Evolutionary conservation across 2,113 vertebrate genomes (phyloP).

Genomic region (Ammospiza caudacuta): DNA sequence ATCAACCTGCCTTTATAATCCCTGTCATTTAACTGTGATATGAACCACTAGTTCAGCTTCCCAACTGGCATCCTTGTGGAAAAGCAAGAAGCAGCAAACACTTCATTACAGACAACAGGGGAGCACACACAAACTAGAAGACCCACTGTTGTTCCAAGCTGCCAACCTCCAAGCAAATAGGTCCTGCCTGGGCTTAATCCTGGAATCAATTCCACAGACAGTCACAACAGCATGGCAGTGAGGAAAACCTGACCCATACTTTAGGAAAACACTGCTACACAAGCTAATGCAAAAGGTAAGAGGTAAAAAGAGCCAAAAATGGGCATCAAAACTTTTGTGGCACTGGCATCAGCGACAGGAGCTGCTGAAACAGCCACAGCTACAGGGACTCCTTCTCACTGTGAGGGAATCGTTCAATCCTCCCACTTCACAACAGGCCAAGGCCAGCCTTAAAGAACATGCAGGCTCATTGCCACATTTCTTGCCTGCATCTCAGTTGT

Average conservation of each 20-base stretch:
- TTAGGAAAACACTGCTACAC: background rate
- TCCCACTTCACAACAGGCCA: fast-evolving
- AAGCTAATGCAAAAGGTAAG: background rate
- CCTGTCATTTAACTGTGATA: fast-evolving
- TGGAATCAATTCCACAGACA: background rate
- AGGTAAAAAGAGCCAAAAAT: background rate
- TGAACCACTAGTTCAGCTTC: background rate
- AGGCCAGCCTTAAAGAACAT: background rate
- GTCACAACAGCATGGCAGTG: background rate
- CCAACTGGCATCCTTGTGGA: fast-evolving
- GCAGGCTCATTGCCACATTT: background rate
- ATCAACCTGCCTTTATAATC: fast-evolving
- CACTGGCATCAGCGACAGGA: background rate
- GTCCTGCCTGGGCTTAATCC: background rate
- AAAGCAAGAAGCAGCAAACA: background rate
- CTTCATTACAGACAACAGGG: background rate
- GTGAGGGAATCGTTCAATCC: background rate
- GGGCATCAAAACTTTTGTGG: background rate
- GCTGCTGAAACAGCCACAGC: background rate
- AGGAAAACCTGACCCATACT: background rate
- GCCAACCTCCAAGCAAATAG: background rate
- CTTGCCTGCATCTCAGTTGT: fast-evolving
- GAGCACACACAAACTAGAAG: background rate
- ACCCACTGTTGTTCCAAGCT: background rate
- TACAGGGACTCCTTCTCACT: background rate